phyloP scores from a whole-genome alignment of 2,113 vertebrate genomes.

The Chelonoidis abingdonii region DNA sequence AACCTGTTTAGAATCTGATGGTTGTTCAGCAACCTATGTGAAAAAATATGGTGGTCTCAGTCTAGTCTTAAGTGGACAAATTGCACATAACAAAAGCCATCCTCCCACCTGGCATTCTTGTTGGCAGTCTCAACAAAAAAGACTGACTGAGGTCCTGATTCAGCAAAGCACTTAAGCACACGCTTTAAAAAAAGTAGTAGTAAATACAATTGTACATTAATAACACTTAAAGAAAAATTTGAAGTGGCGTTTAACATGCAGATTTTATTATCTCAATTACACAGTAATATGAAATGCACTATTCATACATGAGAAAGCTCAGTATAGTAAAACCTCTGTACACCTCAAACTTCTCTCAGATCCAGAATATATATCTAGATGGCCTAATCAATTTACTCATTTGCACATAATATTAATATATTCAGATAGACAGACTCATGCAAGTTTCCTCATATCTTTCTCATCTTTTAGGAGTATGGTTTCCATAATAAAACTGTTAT shows the following conservation, averaged over 20 bases:
- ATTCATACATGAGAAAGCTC: background rate
- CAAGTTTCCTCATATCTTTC: background rate
- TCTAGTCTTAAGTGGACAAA: background rate
- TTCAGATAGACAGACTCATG: background rate
- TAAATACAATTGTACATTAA: background rate
- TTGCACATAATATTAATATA: background rate
- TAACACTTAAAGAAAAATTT: background rate
- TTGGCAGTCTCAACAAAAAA: background rate
- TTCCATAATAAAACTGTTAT: slow-evolving; percentile 87
- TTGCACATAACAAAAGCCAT: background rate
- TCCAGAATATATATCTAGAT: background rate
- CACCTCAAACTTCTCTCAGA: background rate
- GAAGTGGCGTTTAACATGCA: background rate
- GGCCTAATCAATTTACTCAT: background rate
- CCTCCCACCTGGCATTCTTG: background rate
- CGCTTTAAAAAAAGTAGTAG: background rate
- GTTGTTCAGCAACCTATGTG: background rate
- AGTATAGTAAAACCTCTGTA: background rate
- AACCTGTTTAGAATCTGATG: background rate
- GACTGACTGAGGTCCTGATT: background rate
- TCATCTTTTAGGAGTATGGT: slow-evolving; percentile 78
- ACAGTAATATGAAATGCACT: background rate
- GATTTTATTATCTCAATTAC: background rate
- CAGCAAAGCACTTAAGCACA: background rate
- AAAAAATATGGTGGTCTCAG: background rate